Evolutionary conservation across 2,797 vertebrate genomes (phyloP), one percentile per base, ranked within the genome.

Genomic region (Botia almorhae): DNA sequence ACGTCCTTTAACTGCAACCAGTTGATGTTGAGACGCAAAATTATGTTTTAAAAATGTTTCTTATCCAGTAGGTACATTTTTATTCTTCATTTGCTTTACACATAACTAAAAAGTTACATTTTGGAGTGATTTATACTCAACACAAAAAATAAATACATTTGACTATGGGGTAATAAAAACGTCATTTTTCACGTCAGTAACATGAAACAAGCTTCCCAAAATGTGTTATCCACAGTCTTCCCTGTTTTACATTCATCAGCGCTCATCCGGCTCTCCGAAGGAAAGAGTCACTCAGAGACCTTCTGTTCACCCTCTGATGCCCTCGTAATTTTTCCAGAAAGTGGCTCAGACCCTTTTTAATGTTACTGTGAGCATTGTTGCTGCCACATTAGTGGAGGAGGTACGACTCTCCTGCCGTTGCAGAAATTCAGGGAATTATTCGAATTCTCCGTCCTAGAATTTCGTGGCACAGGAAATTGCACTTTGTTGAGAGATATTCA

Each of bases 161-260:
- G 55, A n/a, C 7, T 21, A 21, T 56, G 55, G 55, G 55, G 11
- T 56, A n/a, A 21, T 58, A n/a, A n/a, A 19, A 17, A 16, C 7
- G 43, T 21, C 78, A 65, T 68, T 46, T 70, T 46, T 55, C 68
- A 69, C 76, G 73, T 61, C 51, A 70, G 64, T 80, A 36, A 80
- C 70, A 78, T 71, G 60, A 74, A 33, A 39, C 63, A 73, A 73
- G 53, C 74, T 68, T 51, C 36, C 19, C 56, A 55, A 81, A 76
- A 79, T 68, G 29, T 60, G 48, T 64, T 76, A 73, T 80, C 43
- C 68, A 13, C 64, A 72, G 85, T 86, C 83, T 86, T 84, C 85
- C 83, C 17, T 17, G 26, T 71, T 80, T 67, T 64, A 53, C 63
- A 48, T 81, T 69, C 61, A 55, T 50, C 60, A 76, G 68, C 74